phyloP scores from a whole-genome alignment of 1,140 invertebrate genomes.

The Ostrea edulis region DNA sequence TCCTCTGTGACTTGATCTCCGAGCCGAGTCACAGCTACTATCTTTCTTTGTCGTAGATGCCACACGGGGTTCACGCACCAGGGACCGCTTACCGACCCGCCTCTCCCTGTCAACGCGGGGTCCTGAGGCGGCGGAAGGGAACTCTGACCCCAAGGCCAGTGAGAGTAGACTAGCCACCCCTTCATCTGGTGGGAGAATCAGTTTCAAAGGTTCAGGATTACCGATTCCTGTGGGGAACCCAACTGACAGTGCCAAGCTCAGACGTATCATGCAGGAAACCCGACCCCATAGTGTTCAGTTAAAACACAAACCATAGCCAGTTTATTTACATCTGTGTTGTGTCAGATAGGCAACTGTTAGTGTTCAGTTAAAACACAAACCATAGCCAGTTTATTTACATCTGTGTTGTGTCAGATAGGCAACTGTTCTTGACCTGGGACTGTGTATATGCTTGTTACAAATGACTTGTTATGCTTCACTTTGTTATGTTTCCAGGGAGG shows the following conservation, averaged over 20 bases:
- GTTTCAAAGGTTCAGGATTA: conserved; percentile 73
- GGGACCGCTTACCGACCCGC: conserved; percentile 72
- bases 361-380: conserved; percentile 53
- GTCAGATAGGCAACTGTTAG: too few relatives aligned
- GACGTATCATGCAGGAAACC: conserved; percentile 67
- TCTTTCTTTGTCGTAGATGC: conserved; percentile 70
- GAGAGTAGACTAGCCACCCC: conserved; percentile 75
- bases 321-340: conserved; percentile 28
- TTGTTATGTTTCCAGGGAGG: conserved; percentile 27
- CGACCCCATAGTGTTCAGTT: conserved; percentile 56
- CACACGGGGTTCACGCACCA: conserved; percentile 66
- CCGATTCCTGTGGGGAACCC: conserved; percentile 73
- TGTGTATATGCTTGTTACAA: not conserved
- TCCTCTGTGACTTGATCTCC: conserved; percentile 5
- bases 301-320: conserved; percentile 50
- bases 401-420: not conserved
- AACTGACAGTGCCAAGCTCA: conserved; percentile 72
- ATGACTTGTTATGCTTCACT: conserved; percentile 21
- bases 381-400: conserved; percentile 40
- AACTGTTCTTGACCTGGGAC: conserved; percentile 3
- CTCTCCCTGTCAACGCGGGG: conserved; percentile 72
- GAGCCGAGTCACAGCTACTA: conserved; percentile 40
- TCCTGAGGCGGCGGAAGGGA: conserved; percentile 62
- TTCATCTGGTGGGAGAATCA: conserved; percentile 74
- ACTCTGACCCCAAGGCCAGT: conserved; percentile 69